A percentile compares a stretch with the other conserved stretches of the same genome.
Conservation (phyloP, 1,140 invertebrate genomes). For the Wiebesia pumilae region DNA sequence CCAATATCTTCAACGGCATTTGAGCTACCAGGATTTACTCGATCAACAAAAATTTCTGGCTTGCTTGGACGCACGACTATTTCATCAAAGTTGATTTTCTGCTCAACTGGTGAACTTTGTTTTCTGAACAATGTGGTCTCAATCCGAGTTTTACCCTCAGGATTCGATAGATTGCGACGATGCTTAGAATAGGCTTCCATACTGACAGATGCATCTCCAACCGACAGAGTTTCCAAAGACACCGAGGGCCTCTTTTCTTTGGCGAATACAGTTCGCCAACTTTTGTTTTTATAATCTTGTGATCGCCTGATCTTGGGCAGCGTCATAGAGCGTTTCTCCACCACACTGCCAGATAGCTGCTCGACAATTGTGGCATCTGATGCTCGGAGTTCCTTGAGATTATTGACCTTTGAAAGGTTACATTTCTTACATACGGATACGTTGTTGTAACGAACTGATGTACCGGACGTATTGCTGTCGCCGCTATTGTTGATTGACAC, state of each 20-base stretch:
- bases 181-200: slow-evolving; percentile 60
- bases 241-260: slow-evolving; percentile 71
- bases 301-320: slow-evolving; percentile 67
- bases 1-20: slow-evolving; percentile 60
- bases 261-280: slow-evolving; percentile 70
- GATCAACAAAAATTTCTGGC: slow-evolving; percentile 66
- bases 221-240: slow-evolving; percentile 66
- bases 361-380: slow-evolving; percentile 53
- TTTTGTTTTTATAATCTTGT: slow-evolving; percentile 68
- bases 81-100: slow-evolving; percentile 58
- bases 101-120: slow-evolving; percentile 33
- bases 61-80: slow-evolving; percentile 64
- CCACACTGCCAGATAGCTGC: slow-evolving; percentile 33
- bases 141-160: slow-evolving; percentile 62
- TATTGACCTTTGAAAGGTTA: slow-evolving; percentile 61
- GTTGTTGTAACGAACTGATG: slow-evolving; percentile 52
- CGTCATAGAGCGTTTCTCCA: slow-evolving; percentile 70
- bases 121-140: slow-evolving; percentile 37
- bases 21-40: slow-evolving; percentile 60
- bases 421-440: slow-evolving; percentile 66
- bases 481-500: slow-evolving; percentile 61
- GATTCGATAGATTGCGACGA: slow-evolving; percentile 67
- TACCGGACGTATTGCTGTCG: not conserved
- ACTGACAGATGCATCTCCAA: slow-evolving; percentile 55
- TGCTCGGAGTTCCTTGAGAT: slow-evolving; percentile 31